phyloP scores from a whole-genome alignment of 2,113 vertebrate genomes.

The Paramisgurnus dabryanus region DNA sequence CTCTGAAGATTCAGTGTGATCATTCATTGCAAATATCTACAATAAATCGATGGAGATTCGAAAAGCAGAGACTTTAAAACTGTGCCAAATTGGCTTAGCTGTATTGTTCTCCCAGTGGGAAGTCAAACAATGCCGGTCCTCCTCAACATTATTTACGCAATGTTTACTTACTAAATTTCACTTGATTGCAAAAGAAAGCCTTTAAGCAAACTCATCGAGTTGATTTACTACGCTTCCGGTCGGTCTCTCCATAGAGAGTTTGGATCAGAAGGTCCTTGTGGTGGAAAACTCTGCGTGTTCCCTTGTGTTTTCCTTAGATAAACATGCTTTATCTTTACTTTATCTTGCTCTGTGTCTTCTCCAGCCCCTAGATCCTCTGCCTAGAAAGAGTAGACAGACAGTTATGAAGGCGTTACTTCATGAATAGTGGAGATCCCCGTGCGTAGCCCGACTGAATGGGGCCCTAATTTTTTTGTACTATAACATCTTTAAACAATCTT shows the following conservation, averaged over 20 bases:
- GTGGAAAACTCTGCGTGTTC: constrained; percentile 25
- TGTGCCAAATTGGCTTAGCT: neutral
- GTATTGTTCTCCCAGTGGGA: neutral
- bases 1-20: too few species aligned
- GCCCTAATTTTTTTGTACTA: constrained; percentile 54
- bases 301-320: constrained; percentile 40
- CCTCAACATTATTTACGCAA: constrained; percentile 26
- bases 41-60: neutral
- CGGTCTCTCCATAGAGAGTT: constrained; percentile 20
- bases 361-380: neutral
- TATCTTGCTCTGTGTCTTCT: constrained; percentile 30
- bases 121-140: neutral
- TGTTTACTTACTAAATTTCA: constrained; percentile 31
- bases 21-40: too few species aligned
- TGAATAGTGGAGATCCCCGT: neutral
- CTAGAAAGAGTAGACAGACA: neutral
- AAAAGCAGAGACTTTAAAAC: neutral
- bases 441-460: constrained; percentile 42
- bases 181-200: constrained; percentile 38
- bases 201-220: constrained; percentile 21
- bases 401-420: constrained; percentile 30
- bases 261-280: neutral
- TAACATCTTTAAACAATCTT: constrained; percentile 64
- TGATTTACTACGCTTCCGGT: constrained; percentile 35
- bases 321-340: constrained; percentile 5